Percentiles rank a stretch among this genome's conserved stretches.
phyloP scores from a whole-genome alignment of 1,140 invertebrate species.

The Chironomus tepperi region DNA sequence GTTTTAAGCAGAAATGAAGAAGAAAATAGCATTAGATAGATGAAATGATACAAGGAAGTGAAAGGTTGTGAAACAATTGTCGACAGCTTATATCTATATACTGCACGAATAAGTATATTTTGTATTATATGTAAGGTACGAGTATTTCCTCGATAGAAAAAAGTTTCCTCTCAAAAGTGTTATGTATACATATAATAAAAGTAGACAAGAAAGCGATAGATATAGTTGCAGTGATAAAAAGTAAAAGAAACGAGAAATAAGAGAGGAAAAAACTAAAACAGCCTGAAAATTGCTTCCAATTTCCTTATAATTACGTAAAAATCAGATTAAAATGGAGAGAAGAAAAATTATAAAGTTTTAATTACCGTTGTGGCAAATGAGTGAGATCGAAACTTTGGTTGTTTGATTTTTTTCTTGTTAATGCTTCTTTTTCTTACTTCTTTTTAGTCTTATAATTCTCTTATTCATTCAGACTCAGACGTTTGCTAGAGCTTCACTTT shows the following conservation, averaged over 20 bases:
- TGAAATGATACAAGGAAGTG: background rate
- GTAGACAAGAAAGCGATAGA: background rate
- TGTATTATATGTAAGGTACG: no score
- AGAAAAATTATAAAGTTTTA: background rate
- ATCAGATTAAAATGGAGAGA: constrained; percentile 2
- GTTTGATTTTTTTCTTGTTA: background rate
- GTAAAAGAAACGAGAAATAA: background rate
- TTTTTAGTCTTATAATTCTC: background rate
- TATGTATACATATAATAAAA: background rate
- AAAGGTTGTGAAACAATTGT: constrained; percentile 7
- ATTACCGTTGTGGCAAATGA: constrained; percentile 7
- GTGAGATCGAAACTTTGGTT: background rate
- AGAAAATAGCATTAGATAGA: background rate
- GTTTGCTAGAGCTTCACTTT: no score
- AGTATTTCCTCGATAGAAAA: background rate
- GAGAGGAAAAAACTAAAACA: background rate
- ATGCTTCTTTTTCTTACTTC: background rate
- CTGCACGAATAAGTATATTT: no score
- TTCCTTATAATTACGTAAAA: constrained; percentile 1
- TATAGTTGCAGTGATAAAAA: background rate
- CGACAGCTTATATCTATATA: background rate
- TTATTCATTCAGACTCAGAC: no score
- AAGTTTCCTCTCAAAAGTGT: background rate
- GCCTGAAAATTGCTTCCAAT: constrained; percentile 7
- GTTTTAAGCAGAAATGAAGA: background rate